Evolutionary conservation across 1,140 invertebrate species (phyloP).

Genomic region (Anoplophora glabripennis): DNA sequence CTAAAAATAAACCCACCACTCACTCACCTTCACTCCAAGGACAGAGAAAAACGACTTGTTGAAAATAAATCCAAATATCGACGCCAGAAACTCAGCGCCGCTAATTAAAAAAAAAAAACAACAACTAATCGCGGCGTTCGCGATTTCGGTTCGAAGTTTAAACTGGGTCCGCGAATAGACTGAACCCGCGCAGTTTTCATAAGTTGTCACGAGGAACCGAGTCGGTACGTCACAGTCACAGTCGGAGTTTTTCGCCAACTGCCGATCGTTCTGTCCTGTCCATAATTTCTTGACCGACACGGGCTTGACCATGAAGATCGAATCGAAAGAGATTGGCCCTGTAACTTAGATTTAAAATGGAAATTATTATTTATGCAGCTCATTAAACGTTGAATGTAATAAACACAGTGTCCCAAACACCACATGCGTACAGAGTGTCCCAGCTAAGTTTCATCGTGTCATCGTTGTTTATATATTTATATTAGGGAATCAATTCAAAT

Average conservation of each 20-base stretch:
- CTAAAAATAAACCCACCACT: conserved; percentile 5
- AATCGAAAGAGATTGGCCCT: conserved; percentile 9
- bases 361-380: too few species aligned
- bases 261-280: conserved; percentile 7
- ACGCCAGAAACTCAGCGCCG: not conserved
- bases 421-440: too few species aligned
- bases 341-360: not conserved
- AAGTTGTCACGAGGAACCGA: not conserved
- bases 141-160: not conserved
- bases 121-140: not conserved
- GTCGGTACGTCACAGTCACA: not conserved
- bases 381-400: too few species aligned
- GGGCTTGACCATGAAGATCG: conserved; percentile 10
- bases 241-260: conserved; percentile 8
- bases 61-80: not conserved
- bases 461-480: too few species aligned
- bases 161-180: conserved; percentile 8
- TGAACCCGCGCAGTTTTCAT: conserved; percentile 14
- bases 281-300: conserved; percentile 1
- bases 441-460: too few species aligned
- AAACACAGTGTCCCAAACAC: too few species aligned
- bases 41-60: not conserved
- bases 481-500: too few species aligned
- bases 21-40: conserved; percentile 1
- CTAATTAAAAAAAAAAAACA: not conserved